Evolutionary conservation across 2,888 invertebrate species (phyloP).

Genomic region (Latheticus oryzae): DNA sequence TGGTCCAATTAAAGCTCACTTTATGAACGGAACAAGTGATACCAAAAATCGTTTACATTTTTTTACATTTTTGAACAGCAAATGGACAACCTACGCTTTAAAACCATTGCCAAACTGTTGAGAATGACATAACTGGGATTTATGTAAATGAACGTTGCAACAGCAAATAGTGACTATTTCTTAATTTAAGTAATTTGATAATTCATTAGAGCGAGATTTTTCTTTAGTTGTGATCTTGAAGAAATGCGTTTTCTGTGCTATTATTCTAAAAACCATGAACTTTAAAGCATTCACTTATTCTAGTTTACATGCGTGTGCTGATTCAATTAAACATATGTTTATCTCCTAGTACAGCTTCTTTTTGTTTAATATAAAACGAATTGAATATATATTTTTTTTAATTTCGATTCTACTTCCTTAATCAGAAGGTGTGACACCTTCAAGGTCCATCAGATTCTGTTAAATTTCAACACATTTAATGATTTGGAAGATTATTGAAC

Average conservation of each 20-base stretch:
- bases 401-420: background rate
- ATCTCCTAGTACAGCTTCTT: constrained; percentile 5
- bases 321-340: background rate
- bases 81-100: constrained; percentile 11
- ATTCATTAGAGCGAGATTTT: no score
- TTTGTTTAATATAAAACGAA: no score
- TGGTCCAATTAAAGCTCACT: no score
- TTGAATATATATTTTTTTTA: background rate
- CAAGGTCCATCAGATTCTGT: constrained; percentile 12
- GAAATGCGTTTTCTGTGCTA: no score
- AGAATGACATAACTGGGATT: constrained; percentile 17
- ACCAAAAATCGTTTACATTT: no score
- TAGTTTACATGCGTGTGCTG: no score
- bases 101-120: constrained; percentile 17
- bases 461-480: constrained; percentile 2
- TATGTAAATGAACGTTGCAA: constrained; percentile 16
- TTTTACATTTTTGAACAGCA: no score
- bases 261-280: no score
- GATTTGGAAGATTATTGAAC: background rate
- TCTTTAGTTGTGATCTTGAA: no score
- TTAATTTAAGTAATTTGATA: no score
- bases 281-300: no score
- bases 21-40: background rate
- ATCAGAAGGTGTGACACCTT: constrained; percentile 32
- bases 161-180: no score